Evolutionary conservation across 2,888 invertebrate species (phyloP).

Genomic region (Glyphotaelius pellucidus): DNA sequence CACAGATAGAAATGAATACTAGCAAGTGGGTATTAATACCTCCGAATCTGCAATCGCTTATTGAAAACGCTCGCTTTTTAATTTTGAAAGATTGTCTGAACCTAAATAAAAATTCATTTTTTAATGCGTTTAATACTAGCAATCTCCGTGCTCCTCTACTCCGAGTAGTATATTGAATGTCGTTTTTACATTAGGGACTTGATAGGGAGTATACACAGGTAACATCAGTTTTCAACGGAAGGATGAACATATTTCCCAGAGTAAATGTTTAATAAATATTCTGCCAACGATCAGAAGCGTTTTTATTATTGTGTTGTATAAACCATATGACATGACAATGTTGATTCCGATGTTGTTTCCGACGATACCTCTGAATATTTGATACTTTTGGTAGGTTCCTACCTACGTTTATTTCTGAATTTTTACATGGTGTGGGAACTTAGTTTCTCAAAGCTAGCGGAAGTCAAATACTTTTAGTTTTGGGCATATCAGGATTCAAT

Average conservation of each 20-base stretch:
- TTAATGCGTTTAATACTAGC: background rate
- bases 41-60: no score
- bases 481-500: background rate
- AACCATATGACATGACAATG: constrained; percentile 2
- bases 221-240: background rate
- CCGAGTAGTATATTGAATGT: background rate
- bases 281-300: background rate
- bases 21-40: no score
- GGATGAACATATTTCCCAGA: background rate
- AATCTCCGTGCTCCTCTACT: background rate
- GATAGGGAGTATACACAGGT: background rate
- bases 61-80: no score
- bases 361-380: background rate
- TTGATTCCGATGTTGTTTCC: background rate
- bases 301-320: background rate
- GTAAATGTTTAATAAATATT: background rate
- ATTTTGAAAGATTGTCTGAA: no score
- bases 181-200: background rate
- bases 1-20: no score
- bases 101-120: background rate
- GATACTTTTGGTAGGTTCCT: background rate
- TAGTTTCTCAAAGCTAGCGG: no score
- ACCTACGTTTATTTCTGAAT: background rate
- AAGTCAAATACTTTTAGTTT: no score
- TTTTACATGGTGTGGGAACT: background rate